phyloP scores from a whole-genome alignment of 2,888 invertebrate genomes.

The Siphonodentalium dalli region DNA sequence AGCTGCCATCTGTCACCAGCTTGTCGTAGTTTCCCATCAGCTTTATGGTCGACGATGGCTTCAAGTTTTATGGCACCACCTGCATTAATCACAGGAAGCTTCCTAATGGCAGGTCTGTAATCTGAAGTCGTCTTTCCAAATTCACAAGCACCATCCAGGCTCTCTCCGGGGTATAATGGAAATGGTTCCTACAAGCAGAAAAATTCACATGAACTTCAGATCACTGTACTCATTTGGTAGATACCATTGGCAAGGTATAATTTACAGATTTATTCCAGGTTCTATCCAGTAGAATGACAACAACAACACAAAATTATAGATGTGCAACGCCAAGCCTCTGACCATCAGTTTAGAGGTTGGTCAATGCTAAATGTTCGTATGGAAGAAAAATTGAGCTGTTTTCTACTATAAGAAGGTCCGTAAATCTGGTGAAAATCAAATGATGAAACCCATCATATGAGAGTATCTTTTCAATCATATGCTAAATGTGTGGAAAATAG shows the following conservation, averaged over 20 bases:
- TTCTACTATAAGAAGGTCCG: neutral
- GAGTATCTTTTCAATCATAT: too few relatives aligned
- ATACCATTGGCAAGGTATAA: too few relatives aligned
- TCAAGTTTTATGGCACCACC: conserved; percentile 44
- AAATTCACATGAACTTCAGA: neutral
- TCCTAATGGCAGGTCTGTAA: conserved; percentile 38
- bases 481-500: too few relatives aligned
- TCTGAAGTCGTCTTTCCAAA: conserved; percentile 26
- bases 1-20: conserved; percentile 57
- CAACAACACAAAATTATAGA: too few relatives aligned
- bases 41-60: conserved; percentile 43
- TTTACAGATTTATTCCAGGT: too few relatives aligned
- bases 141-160: conserved; percentile 39
- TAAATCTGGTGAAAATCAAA: neutral
- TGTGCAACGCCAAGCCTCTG: too few relatives aligned
- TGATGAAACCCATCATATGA: too few relatives aligned
- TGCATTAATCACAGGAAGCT: conserved; percentile 46
- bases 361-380: too few relatives aligned
- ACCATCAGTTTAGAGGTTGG: neutral
- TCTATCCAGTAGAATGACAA: too few relatives aligned
- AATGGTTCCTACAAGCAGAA: conserved; percentile 50
- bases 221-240: neutral
- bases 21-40: conserved; percentile 30
- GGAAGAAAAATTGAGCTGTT: too few relatives aligned
- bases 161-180: conserved; percentile 59